Evolutionary conservation across 1,140 invertebrate species (phyloP), one percentile per base, ranked within the genome.

Genomic region (Drosophila lowei): DNA sequence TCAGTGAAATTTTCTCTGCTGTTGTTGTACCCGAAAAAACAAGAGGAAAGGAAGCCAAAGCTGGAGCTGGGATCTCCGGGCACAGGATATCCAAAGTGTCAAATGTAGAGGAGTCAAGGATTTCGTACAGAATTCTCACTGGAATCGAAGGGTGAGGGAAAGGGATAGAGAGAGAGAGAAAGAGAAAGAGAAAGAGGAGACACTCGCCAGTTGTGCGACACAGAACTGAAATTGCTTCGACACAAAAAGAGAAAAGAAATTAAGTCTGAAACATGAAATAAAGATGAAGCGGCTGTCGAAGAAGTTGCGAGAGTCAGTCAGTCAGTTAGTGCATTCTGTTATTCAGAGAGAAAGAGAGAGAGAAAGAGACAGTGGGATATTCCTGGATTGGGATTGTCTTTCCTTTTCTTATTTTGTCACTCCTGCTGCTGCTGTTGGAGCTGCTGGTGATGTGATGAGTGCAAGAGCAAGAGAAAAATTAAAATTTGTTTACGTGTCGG

Each of bases 231-330:
- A 85, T 67, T 68, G 76, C 42, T 46, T 5, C 23, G 16, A 21
- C 25, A 41, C 52, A 49, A 53, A 72, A 23, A 25, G 42, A 72
- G 44, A 75, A 79, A 70, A 61, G 62, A 86, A 86, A 74, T 73
- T 66, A 85, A 77, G 81, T 74, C 64, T 50, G 68, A 64, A 77
- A 81, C 81, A 86, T 85, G 81, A 85, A 86, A 85, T 86, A 85
- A 85, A 81, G 73, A 85, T 86, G 81, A 85, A 85, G 73, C 70
- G 77, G 62, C 77, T 85, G 81, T 75, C 73, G 56, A 76, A 67
- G 63, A 47, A 56, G 34, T 73, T 61, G 72, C 47, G 57, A 65
- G 28, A 53, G 48, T 66, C 63, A 66, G 65, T 68, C 23, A 25
- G 23, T 28, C 66, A 68, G 66, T 70, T 68, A 70, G 65, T 70